A percentile compares a stretch with the other conserved stretches of the same genome.
phyloP scores from a whole-genome alignment of 2,888 invertebrate species.

The Dryadula phaetusa region DNA sequence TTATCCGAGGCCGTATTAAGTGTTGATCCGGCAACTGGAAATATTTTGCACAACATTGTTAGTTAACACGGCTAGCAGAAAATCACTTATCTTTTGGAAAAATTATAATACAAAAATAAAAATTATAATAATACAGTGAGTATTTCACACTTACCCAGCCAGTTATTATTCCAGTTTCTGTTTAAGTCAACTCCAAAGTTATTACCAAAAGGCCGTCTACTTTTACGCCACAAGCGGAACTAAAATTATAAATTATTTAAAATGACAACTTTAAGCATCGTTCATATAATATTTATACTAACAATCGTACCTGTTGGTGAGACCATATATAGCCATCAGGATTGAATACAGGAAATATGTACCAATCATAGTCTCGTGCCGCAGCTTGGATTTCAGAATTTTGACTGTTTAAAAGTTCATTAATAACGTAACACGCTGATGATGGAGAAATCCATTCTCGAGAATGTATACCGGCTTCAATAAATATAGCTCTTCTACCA shows the following conservation, averaged over 20 bases:
- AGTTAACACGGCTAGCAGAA: neutral
- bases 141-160: conserved; percentile 78
- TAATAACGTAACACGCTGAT: conserved; percentile 84
- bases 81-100: neutral
- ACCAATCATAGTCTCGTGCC: conserved; percentile 87
- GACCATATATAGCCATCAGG: conserved; percentile 91
- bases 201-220: conserved; percentile 71
- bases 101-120: neutral
- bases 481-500: conserved; percentile 64
- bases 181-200: conserved; percentile 90
- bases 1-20: conserved; percentile 83
- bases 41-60: neutral
- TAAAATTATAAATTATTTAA: conserved; percentile 53
- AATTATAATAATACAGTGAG: neutral
- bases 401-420: conserved; percentile 84
- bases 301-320: conserved; percentile 83
- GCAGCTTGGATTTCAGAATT: conserved; percentile 71
- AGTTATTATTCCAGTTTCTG: conserved; percentile 89
- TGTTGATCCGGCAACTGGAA: conserved; percentile 81
- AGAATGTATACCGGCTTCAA: conserved; percentile 86
- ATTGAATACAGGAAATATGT: conserved; percentile 89
- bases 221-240: conserved; percentile 89
- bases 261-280: neutral
- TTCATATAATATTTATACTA: neutral
- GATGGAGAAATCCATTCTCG: conserved; percentile 91